Conservation (phyloP, 2,113 vertebrate genomes). For the Podarcis cretensis region DNA sequence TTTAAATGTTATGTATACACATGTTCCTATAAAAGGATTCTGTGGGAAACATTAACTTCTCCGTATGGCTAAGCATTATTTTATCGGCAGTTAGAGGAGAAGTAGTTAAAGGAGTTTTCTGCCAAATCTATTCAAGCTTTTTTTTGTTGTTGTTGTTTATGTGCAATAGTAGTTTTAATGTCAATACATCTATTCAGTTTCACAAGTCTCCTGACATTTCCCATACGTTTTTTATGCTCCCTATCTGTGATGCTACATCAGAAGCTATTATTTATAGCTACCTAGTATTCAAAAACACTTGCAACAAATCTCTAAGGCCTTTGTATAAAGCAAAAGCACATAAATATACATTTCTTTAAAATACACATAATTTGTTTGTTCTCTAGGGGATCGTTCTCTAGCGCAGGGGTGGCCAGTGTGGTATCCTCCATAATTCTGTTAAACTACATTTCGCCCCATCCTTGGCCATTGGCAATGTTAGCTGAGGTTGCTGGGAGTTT, state of each 20-base stretch:
- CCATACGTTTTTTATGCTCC: slow-evolving; percentile 53
- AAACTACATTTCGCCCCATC: too few species aligned
- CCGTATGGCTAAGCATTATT: slow-evolving; percentile 1
- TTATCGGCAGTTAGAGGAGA: slow-evolving; percentile 33
- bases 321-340: slow-evolving; percentile 30
- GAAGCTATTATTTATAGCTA: slow-evolving; percentile 44
- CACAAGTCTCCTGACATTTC: slow-evolving; percentile 46
- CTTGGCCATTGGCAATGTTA: too few species aligned
- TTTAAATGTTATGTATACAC: too few species aligned
- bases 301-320: slow-evolving; percentile 48
- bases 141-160: slow-evolving; percentile 23
- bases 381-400: slow-evolving; percentile 24
- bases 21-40: not conserved
- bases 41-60: slow-evolving; percentile 36
- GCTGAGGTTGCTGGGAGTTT: too few species aligned
- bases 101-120: slow-evolving; percentile 38
- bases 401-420: not conserved
- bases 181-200: slow-evolving; percentile 59
- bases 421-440: too few species aligned
- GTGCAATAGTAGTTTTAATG: slow-evolving; percentile 17
- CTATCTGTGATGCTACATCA: slow-evolving; percentile 45
- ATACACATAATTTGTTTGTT: accelerated
- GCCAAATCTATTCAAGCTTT: slow-evolving; percentile 31
- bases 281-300: slow-evolving; percentile 38
- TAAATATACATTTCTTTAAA: not conserved